A percentile compares a stretch with the other conserved stretches of the same genome.
Evolutionary conservation across 2,113 vertebrate species (phyloP).

Genomic region (Nymphicus hollandicus): DNA sequence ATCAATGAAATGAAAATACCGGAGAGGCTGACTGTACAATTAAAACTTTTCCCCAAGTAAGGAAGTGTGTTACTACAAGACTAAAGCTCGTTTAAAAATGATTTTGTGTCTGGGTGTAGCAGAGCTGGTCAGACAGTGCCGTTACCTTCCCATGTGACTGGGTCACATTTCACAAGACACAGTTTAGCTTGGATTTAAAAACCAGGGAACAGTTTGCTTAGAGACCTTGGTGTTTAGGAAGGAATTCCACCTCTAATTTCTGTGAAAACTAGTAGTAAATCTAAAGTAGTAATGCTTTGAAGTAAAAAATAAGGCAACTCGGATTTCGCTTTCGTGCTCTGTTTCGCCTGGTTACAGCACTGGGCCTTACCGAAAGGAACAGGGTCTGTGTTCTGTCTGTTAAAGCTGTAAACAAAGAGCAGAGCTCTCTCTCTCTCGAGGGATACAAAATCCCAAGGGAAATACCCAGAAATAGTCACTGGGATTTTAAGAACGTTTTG

Average conservation of each 20-base stretch:
- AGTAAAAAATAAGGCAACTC: conserved; percentile 55
- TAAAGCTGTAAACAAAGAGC: conserved; percentile 50
- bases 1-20: background rate
- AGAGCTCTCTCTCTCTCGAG: background rate
- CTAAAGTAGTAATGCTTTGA: background rate
- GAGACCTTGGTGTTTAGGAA: background rate
- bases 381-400: background rate
- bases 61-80: background rate
- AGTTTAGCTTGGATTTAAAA: background rate
- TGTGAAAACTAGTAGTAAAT: background rate
- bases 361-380: rapidly evolving
- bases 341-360: background rate
- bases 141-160: background rate
- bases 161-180: background rate
- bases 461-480: background rate
- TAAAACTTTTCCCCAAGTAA: background rate
- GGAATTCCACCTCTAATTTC: background rate
- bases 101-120: background rate
- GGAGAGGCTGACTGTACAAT: background rate
- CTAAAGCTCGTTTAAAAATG: background rate
- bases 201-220: background rate
- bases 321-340: rapidly evolving
- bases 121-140: background rate
- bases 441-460: background rate
- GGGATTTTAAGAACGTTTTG: background rate